phyloP scores from a whole-genome alignment of 2,113 vertebrate species.

The Limanda limanda region DNA sequence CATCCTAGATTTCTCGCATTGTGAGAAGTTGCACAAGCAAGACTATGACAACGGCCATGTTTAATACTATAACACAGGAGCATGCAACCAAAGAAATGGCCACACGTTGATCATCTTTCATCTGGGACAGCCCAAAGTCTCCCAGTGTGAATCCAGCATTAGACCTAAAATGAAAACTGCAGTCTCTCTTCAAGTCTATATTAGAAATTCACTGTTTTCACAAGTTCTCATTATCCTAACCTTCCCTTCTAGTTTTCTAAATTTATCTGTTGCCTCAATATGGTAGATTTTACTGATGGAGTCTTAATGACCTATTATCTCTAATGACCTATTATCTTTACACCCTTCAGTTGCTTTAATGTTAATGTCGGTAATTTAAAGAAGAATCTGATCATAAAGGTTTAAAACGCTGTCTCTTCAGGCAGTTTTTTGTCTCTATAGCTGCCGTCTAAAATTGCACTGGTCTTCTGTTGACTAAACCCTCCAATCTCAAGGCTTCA shows the following conservation, averaged over 20 bases:
- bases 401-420: constrained; percentile 7
- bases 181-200: background rate
- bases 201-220: background rate
- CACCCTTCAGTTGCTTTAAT: constrained; percentile 58
- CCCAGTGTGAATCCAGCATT: background rate
- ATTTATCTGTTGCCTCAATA: constrained; percentile 43
- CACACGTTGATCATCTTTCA: too few relatives aligned
- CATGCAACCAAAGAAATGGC: too few relatives aligned
- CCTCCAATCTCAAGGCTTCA: background rate
- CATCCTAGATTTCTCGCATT: too few relatives aligned
- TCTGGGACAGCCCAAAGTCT: too few relatives aligned
- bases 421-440: constrained; percentile 11
- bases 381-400: constrained; percentile 24
- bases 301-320: constrained; percentile 55
- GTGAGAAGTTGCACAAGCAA: too few relatives aligned
- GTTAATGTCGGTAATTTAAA: constrained; percentile 41
- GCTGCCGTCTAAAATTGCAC: constrained; percentile 5
- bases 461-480: constrained; percentile 1
- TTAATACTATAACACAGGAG: too few relatives aligned
- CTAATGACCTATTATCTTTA: constrained; percentile 53
- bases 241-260: constrained; percentile 25
- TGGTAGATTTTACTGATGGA: constrained; percentile 40
- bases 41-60: too few relatives aligned
- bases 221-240: constrained; percentile 18
- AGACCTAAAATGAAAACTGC: background rate